A percentile compares a stretch with the other conserved stretches of the same genome.
Conservation (phyloP, 2,113 vertebrate genomes). For the Neogobius melanostomus region DNA sequence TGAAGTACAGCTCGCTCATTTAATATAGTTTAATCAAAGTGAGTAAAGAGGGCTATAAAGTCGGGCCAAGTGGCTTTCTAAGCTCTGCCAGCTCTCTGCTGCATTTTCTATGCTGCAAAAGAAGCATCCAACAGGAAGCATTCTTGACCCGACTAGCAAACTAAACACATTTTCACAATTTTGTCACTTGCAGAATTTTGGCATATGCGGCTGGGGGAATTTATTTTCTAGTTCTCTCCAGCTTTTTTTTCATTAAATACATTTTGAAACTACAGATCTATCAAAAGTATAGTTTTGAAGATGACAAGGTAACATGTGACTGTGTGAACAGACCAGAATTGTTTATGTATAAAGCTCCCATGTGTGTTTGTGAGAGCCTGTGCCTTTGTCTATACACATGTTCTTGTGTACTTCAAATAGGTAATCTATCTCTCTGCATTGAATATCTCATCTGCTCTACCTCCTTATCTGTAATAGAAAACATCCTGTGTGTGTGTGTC, state of each 20-base stretch:
- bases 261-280: too few species aligned
- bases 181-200: background rate
- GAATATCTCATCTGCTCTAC: background rate
- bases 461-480: background rate
- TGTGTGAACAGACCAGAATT: too few species aligned
- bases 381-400: background rate
- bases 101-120: constrained; percentile 35
- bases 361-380: background rate
- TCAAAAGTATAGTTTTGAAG: too few species aligned
- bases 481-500: background rate
- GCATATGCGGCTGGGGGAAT: background rate
- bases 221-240: background rate
- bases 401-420: background rate
- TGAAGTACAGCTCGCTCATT: constrained; percentile 26
- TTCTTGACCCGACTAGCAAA: constrained; percentile 19
- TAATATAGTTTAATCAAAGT: constrained; percentile 43
- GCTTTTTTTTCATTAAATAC: too few species aligned
- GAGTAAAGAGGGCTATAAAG: constrained; percentile 38
- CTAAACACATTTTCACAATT: background rate
- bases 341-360: too few species aligned
- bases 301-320: too few species aligned
- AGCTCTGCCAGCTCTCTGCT: constrained; percentile 40
- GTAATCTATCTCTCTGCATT: background rate
- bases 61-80: constrained; percentile 34
- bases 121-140: constrained; percentile 12